phyloP scores from a whole-genome alignment of 1,140 invertebrate species.

The Episyrphus balteatus region DNA sequence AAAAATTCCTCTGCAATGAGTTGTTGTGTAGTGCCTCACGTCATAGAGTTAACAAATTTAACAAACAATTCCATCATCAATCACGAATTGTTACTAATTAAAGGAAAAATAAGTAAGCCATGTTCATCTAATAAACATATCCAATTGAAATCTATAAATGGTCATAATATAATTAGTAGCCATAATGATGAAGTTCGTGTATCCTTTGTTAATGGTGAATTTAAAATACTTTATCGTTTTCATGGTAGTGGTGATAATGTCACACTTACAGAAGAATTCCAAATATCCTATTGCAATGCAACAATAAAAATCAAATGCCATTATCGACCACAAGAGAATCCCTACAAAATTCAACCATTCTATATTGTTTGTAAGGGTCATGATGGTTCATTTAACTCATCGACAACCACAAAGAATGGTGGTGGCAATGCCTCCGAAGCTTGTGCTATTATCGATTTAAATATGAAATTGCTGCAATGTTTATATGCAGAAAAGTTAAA shows the following conservation, averaged over 20 bases:
- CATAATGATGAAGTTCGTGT: not conserved
- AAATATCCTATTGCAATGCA: not conserved
- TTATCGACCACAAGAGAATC: not conserved
- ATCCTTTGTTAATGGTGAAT: too few relatives aligned
- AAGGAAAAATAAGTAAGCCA: not conserved
- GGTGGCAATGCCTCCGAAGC: slow-evolving; percentile 44
- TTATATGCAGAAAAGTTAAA: slow-evolving; percentile 80
- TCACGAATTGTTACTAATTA: not conserved
- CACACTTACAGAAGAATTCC: not conserved
- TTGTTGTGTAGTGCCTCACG: not conserved
- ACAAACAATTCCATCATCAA: not conserved
- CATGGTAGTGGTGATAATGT: too few relatives aligned
- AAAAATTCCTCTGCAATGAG: too few relatives aligned
- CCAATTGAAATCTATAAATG: not conserved
- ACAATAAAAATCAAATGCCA: not conserved
- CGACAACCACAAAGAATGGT: slow-evolving; percentile 45
- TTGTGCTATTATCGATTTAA: slow-evolving; percentile 62
- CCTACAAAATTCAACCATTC: slow-evolving; percentile 48
- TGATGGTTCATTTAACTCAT: slow-evolving; percentile 61
- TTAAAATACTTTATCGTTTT: too few relatives aligned
- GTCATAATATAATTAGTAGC: not conserved
- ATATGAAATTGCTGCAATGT: slow-evolving; percentile 70
- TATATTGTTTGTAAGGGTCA: slow-evolving; percentile 65
- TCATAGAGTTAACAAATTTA: not conserved
- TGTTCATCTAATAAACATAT: not conserved